Base-by-base conservation (phyloP, 2,113 vertebrate species). In the Centrocercus urophasianus region DNA sequence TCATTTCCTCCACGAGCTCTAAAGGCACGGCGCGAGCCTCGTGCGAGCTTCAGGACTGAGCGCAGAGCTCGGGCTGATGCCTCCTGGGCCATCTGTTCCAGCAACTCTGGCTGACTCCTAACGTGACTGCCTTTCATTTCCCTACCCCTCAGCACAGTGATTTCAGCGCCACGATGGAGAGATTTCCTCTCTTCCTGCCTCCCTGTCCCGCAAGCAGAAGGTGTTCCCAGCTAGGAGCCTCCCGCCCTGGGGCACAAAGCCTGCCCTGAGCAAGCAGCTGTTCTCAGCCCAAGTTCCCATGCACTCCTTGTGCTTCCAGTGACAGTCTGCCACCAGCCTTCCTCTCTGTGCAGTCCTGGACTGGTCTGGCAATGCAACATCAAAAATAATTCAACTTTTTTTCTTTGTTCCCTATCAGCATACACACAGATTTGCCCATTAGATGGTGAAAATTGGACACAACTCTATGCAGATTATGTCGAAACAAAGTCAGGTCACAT, bases 161-260 rank as follows among this genome's bases (percentile, higher is more conserved):
- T 13, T 45, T 63, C 71, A 57, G 7, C 48, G 67, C 57, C 52
- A 42, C 0, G 0, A 36, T 5, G 13, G 10, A 82, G 48, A 40
- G 63, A 13, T 0, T 5, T 63, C 42, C 61, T 50, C 70, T 74
- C 6, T 60, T 64, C 34, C 40, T 47, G 63, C 34, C 13, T 82
- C 18, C 28, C 25, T 74, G 78, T 66, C 43, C 71, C 42, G 36
- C 8, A 14, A 0, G 0, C 28, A 38, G 5, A 21, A 81, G n/a
- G 47, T 48, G 17, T 20, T 40, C 30, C 30, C n/a, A 34, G 38
- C 57, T 57, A 40, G 52, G 8, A 77, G 13, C 22, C 6, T 70
- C 27, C 45, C 54, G 34, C 66, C 38, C 19, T 20, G 52, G 32
- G 22, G 28, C 30, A 45, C 43, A 43, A 61, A 66, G 27, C 38